Evolutionary conservation across 2,797 vertebrate genomes (phyloP).

Genomic region (Gorsachius magnificus): DNA sequence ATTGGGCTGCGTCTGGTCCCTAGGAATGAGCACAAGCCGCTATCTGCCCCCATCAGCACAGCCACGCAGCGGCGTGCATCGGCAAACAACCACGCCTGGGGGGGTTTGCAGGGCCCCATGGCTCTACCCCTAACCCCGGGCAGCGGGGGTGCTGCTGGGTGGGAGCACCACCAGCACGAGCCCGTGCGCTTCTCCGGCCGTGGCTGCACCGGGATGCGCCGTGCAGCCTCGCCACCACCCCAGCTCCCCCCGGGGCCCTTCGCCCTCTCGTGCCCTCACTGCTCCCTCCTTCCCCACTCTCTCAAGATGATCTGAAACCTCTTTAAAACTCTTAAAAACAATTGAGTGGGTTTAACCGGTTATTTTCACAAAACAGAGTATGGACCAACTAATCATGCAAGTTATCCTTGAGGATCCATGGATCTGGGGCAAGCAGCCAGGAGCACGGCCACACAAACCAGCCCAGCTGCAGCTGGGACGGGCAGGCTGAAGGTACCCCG

Average conservation of each 20-base stretch:
- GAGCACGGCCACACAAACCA: background rate
- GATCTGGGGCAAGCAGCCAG: background rate
- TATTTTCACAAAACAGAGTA: background rate
- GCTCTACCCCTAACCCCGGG: background rate
- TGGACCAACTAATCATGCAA: too few relatives aligned
- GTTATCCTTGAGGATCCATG: background rate
- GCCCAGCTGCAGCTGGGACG: background rate
- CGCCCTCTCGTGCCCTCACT: background rate
- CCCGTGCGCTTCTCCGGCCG: background rate
- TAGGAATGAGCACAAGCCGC: background rate
- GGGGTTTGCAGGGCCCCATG: background rate
- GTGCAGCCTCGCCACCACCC: too few relatives aligned
- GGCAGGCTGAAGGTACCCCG: accelerated
- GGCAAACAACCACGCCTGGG: background rate
- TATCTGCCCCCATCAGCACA: accelerated
- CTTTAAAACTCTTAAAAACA: background rate
- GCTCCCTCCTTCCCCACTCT: background rate
- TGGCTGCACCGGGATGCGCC: background rate
- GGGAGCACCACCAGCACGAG: background rate
- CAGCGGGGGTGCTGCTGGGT: background rate
- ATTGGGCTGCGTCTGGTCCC: background rate
- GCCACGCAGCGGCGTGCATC: background rate
- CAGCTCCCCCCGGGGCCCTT: background rate
- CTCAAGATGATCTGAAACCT: background rate
- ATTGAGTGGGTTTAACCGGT: background rate